These are phyloP conservation scores for Monochamus saltuarius DNA, from an alignment of 1,140 invertebrate species.

Conservation along the genomic window DNA sequence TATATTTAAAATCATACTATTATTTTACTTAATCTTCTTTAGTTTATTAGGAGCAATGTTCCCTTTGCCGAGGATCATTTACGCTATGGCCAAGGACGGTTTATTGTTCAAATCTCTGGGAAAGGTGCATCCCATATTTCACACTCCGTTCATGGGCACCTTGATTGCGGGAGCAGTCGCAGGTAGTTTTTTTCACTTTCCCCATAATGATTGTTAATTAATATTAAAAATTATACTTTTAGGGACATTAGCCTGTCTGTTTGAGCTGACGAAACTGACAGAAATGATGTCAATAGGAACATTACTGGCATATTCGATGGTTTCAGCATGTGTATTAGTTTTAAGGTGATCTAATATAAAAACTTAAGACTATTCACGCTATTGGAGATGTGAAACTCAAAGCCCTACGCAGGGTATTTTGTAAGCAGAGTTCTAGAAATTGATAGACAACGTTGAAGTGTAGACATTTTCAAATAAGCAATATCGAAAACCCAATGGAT, in stretches of 20 bases:
- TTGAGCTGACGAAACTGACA: conserved; percentile 73
- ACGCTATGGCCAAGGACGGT: conserved; percentile 85
- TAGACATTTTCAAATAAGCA: no score
- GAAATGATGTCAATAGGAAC: conserved; percentile 91
- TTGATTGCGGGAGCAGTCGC: conserved; percentile 72
- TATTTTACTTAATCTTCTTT: conserved; percentile 55
- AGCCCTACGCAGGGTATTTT: no score
- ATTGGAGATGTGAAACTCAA: no score
- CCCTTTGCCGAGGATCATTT: conserved; percentile 82
- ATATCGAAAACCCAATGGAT: no score
- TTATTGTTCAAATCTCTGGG: conserved; percentile 75
- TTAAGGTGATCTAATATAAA: conserved; percentile 59
- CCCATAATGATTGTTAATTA: conserved; percentile 60
- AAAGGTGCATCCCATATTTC: conserved; percentile 66
- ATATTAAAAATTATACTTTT: conserved; percentile 62
- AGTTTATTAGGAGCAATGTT: conserved; percentile 85
- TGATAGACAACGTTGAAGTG: no score
- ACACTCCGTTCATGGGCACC: conserved; percentile 81
- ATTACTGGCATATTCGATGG: conserved; percentile 80
- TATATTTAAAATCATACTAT: neutral
- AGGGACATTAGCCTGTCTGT: conserved; percentile 74
- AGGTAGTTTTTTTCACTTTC: conserved; percentile 54
- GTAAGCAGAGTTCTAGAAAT: no score
- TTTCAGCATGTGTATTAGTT: conserved; percentile 79
- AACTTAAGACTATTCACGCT: no score